Conservation (phyloP, 2,113 vertebrate species). For the Forbesichthys agassizii region DNA sequence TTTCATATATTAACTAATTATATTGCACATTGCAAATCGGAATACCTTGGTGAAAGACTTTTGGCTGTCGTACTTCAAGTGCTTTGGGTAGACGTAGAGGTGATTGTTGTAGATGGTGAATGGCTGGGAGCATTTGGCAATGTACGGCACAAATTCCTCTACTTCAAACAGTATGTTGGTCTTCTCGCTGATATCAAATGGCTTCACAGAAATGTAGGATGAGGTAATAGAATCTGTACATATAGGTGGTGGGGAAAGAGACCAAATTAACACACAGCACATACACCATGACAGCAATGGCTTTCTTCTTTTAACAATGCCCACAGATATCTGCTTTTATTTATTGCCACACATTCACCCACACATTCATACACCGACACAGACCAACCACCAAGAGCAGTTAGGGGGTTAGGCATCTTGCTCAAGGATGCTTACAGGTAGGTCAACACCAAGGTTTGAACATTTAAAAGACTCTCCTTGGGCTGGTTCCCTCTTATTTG, state of each 20-base stretch:
- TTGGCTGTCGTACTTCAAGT: slow-evolving; percentile 96
- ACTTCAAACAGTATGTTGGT: slow-evolving; percentile 86
- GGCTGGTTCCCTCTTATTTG: too few species aligned
- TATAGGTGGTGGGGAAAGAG: slow-evolving; percentile 35
- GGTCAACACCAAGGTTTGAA: too few species aligned
- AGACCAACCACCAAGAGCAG: too few species aligned
- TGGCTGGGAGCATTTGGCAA: slow-evolving; percentile 93
- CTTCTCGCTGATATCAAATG: slow-evolving; percentile 84
- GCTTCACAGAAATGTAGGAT: slow-evolving; percentile 96
- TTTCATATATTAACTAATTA: background rate
- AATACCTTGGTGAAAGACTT: slow-evolving; percentile 95
- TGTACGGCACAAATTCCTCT: slow-evolving; percentile 95
- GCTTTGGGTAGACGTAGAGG: slow-evolving; percentile 93
- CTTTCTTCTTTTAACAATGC: slow-evolving; percentile 22
- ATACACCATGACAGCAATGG: slow-evolving; percentile 22
- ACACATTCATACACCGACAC: too few species aligned
- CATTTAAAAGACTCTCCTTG: too few species aligned
- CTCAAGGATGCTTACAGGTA: too few species aligned
- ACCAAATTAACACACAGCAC: slow-evolving; percentile 36
- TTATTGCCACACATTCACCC: too few species aligned
- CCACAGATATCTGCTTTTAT: too few species aligned
- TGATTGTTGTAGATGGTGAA: slow-evolving; percentile 98
- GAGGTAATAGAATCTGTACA: slow-evolving; percentile 92
- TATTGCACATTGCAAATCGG: background rate
- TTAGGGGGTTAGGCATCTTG: too few species aligned